Percentiles rank a stretch among this genome's conserved stretches.
These are phyloP conservation scores for Solen grandis DNA, from an alignment of 1,140 invertebrate genomes.

Conservation along the genomic window DNA sequence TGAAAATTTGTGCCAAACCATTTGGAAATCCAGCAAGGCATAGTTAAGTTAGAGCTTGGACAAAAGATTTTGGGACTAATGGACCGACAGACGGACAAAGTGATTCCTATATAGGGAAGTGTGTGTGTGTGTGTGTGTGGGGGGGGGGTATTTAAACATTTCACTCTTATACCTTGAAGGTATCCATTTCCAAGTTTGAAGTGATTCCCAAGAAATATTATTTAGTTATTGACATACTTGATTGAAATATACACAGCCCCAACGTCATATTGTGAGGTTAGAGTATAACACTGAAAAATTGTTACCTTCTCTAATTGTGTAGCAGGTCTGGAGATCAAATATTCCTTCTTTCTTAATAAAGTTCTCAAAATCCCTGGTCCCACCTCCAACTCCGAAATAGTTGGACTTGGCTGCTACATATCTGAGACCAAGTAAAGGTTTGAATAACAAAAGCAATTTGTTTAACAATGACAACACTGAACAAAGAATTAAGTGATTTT, in stretches of 20 bases:
- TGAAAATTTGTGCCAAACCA: too few relatives aligned
- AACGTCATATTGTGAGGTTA: not conserved
- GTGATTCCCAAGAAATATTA: not conserved
- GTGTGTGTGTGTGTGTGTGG: too few relatives aligned
- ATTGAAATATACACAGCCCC: not conserved
- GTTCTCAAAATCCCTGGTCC: conserved; percentile 87
- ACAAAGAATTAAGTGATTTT: too few relatives aligned
- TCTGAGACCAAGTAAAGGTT: conserved; percentile 77
- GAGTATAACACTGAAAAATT: not conserved
- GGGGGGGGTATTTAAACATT: too few relatives aligned
- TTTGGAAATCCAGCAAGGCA: too few relatives aligned
- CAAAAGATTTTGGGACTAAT: too few relatives aligned
- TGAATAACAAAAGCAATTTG: conserved; percentile 25
- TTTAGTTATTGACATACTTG: not conserved
- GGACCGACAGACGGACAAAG: too few relatives aligned
- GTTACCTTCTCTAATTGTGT: conserved; percentile 80
- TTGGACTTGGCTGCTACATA: conserved; percentile 91
- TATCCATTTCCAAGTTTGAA: not conserved
- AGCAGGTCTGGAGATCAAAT: conserved; percentile 83
- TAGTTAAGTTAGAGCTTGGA: too few relatives aligned
- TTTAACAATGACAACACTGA: too few relatives aligned
- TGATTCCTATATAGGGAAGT: too few relatives aligned
- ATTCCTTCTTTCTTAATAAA: conserved; percentile 82
- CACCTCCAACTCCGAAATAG: conserved; percentile 95
- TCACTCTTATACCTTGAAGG: not conserved